Evolutionary conservation across 2,888 invertebrate species (phyloP).

Genomic region (Nomada ruficornis): DNA sequence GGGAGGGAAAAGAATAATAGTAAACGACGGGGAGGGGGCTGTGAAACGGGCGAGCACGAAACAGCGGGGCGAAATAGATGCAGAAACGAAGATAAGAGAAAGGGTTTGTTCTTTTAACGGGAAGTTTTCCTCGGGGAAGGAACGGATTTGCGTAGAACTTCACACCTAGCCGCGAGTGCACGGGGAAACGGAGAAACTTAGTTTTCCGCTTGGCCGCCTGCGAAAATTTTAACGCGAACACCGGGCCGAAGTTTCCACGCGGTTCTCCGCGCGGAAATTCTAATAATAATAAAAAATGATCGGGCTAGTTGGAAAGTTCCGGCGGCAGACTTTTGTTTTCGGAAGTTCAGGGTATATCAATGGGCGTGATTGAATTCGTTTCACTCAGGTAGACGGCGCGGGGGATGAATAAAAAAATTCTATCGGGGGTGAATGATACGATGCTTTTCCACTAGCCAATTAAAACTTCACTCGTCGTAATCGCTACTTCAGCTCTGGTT

Average conservation of each 20-base stretch:
- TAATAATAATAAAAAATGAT: slow-evolving; percentile 14
- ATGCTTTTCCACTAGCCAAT: slow-evolving; percentile 15
- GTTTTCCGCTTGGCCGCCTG: slow-evolving; percentile 31
- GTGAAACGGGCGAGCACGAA: neutral
- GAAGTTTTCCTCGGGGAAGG: slow-evolving; percentile 18
- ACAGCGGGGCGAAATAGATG: slow-evolving; percentile 8
- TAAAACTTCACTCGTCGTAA: slow-evolving; percentile 11
- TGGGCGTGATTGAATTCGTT: neutral
- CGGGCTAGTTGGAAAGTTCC: neutral
- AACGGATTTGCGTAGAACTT: slow-evolving; percentile 26
- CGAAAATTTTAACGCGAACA: slow-evolving; percentile 39
- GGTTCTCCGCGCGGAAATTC: neutral
- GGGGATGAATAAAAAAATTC: neutral
- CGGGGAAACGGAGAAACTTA: slow-evolving; percentile 8
- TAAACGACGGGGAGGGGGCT: neutral
- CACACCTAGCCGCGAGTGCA: slow-evolving; percentile 23
- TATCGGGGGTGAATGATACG: neutral
- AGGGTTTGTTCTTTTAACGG: neutral
- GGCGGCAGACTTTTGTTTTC: neutral
- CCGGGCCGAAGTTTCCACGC: neutral
- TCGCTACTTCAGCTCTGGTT: neutral
- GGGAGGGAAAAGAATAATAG: neutral
- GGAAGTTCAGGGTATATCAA: slow-evolving; percentile 1
- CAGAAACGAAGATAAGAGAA: neutral
- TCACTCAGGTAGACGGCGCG: too few relatives aligned